Evolutionary conservation across 2,888 invertebrate species (phyloP), one percentile per base, ranked within the genome.

Genomic region (Desoria tigrina): DNA sequence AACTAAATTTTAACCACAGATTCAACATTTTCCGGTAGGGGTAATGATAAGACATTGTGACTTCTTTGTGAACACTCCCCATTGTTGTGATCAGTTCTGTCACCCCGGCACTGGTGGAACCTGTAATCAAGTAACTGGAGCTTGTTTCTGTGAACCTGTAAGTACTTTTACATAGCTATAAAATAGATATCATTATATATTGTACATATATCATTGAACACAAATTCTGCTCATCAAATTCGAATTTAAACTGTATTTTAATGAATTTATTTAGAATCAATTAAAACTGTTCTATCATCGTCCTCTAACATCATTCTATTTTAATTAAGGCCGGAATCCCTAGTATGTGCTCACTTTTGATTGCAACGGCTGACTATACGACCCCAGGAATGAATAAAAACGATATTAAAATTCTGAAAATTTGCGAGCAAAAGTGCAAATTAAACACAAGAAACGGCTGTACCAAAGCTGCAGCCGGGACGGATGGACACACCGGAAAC

Each of bases 401-500:
- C 21, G 55, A 55, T 18, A n/a, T 55, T n/a, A 37, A 6, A n/a
- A 2, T 55, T 23, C 18, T 55, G n/a, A 37, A n/a, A 4, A 32
- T 55, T 9, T 55, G 55, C 32, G n/a, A 6, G 18, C 1, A 1
- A 4, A 59, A 60, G 28, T 64, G 64, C 26, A n/a, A n/a, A n/a
- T 4, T 2, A 1, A n/a, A 18, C 0, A 60, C 51, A 11, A 16
- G 39, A 1, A 65, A 60, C 45, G 60, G 60, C 2, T 65, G 65
- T 24, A 55, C 55, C 26, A 60, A 61, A 28, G 49, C 65, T 2
- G 65, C 65, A 18, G 65, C 60, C 2, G 60, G 55, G 1, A 54
- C 65, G 0, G 60, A 65, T 42, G 65, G 65, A 3, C 60, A 60
- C 27, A 55, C 45, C 7, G 60, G 60, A 21, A 64, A 53, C 16